Conservation (phyloP, 2,888 invertebrate species). For the Drosophila fungiperda region DNA sequence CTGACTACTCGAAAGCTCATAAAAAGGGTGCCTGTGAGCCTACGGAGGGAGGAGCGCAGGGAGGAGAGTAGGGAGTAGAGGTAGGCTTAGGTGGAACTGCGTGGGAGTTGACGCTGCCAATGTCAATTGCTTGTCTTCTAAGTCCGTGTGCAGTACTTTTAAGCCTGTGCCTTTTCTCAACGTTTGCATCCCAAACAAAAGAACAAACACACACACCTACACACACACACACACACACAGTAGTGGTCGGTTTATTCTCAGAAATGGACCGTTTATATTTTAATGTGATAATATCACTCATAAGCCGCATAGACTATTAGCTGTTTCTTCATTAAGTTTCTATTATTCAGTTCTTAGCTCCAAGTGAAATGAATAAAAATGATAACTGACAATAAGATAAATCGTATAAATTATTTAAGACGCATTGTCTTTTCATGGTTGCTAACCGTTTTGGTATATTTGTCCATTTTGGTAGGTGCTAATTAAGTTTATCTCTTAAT, state of each 20-base stretch:
- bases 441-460: neutral
- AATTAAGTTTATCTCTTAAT: slow-evolving; percentile 23
- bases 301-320: slow-evolving; percentile 38
- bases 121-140: slow-evolving; percentile 71
- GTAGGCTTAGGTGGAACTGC: slow-evolving; percentile 14
- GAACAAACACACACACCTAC: slow-evolving; percentile 22
- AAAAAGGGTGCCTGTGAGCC: slow-evolving; percentile 11
- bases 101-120: slow-evolving; percentile 71
- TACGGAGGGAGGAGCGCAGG: neutral
- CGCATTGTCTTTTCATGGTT: neutral
- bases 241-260: neutral
- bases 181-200: slow-evolving; percentile 49
- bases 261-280: slow-evolving; percentile 22
- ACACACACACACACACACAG: slow-evolving; percentile 5
- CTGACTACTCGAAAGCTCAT: slow-evolving; percentile 36
- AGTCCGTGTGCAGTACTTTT: slow-evolving; percentile 62
- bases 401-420: slow-evolving; percentile 53
- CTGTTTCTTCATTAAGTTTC: slow-evolving; percentile 14
- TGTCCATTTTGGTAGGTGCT: neutral
- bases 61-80: neutral
- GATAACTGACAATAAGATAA: slow-evolving; percentile 36
- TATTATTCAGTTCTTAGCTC: neutral
- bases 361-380: slow-evolving; percentile 44
- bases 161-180: slow-evolving; percentile 71
- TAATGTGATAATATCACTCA: slow-evolving; percentile 57